Evolutionary conservation across 2,797 vertebrate species (phyloP).

Genomic region (Phoeniculus purpureus): DNA sequence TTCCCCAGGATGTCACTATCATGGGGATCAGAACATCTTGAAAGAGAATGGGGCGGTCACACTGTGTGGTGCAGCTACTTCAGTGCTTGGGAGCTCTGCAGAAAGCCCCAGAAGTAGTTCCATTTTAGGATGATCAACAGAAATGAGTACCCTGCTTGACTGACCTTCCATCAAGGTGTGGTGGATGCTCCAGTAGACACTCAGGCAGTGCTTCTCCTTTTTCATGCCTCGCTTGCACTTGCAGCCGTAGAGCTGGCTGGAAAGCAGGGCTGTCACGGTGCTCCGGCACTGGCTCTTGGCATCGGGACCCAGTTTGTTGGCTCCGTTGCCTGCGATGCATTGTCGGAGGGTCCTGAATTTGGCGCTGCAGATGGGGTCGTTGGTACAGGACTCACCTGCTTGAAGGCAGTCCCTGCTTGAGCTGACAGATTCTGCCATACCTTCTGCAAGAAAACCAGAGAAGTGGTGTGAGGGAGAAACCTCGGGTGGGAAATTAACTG

Average conservation of each 20-base stretch:
- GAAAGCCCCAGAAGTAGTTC: neutral
- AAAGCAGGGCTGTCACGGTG: conserved; percentile 86
- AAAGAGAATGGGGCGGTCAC: fast-evolving
- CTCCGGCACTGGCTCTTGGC: conserved; percentile 90
- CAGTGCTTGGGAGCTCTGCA: neutral
- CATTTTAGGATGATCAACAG: fast-evolving
- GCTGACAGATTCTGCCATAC: conserved; percentile 72
- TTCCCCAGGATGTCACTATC: neutral
- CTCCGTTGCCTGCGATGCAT: conserved; percentile 90
- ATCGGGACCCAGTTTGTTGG: conserved; percentile 87
- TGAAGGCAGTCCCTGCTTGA: conserved; percentile 86
- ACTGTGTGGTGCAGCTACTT: too few species aligned
- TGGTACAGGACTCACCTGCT: conserved; percentile 89
- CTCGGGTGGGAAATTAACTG: fast-evolving
- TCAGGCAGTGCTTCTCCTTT: conserved; percentile 92
- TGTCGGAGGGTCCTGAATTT: conserved; percentile 90
- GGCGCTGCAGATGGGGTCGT: conserved; percentile 88
- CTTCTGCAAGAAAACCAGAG: conserved; percentile 73
- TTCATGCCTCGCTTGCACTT: conserved; percentile 94
- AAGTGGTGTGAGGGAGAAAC: neutral
- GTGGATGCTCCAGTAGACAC: conserved; percentile 94
- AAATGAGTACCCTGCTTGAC: neutral
- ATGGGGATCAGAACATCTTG: fast-evolving
- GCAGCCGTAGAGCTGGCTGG: conserved; percentile 90
- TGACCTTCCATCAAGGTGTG: conserved; percentile 90